Percentiles rank a stretch among this genome's conserved stretches.
Evolutionary conservation across 2,888 invertebrate species (phyloP).

Genomic region (Synergus japonicus): DNA sequence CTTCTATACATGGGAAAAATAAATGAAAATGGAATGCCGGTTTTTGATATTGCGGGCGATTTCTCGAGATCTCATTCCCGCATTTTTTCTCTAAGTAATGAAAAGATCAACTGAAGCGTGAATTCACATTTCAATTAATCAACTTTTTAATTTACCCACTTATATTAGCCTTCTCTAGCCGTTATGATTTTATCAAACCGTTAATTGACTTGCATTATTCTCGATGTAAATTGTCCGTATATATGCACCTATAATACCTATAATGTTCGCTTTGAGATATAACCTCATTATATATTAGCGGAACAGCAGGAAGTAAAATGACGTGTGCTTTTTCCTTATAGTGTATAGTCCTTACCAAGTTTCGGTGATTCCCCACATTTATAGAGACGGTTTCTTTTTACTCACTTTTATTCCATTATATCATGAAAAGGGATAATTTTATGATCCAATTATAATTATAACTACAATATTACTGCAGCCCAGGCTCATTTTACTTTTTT

Average conservation of each 20-base stretch:
- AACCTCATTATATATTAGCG: neutral
- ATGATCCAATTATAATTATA: neutral
- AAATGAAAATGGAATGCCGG: constrained; percentile 10
- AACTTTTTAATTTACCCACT: neutral
- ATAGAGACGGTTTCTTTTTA: neutral
- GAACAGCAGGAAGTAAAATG: neutral
- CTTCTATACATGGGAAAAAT: neutral
- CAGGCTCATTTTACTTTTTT: neutral
- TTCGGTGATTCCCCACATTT: neutral
- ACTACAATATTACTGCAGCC: neutral
- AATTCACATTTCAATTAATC: constrained; percentile 8
- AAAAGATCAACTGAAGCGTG: constrained; percentile 6
- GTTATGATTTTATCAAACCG: neutral
- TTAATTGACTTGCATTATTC: constrained; percentile 7
- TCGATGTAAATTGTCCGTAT: neutral
- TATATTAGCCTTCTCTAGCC: neutral
- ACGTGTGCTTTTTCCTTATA: neutral
- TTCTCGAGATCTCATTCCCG: neutral
- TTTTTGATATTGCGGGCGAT: neutral
- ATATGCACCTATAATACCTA: neutral
- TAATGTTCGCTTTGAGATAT: neutral
- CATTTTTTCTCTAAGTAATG: neutral
- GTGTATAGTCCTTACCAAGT: neutral
- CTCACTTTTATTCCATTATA: neutral
- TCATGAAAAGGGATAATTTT: too few species aligned